Conservation (phyloP, 2,888 invertebrate genomes). For the Sepioteuthis lessoniana region DNA sequence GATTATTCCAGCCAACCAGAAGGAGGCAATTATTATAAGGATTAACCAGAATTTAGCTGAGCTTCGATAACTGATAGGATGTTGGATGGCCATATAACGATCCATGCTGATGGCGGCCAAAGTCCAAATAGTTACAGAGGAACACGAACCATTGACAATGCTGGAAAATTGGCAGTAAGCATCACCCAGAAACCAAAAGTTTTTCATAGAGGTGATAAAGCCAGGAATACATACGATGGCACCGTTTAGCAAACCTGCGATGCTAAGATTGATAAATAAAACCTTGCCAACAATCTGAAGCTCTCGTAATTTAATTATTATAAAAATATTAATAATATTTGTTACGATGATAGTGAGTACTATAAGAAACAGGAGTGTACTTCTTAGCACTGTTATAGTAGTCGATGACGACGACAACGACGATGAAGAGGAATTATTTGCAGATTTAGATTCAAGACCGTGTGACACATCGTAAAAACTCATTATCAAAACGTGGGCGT, state of each 20-base stretch:
- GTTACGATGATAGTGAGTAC: too few relatives aligned
- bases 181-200: constrained; percentile 58
- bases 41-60: not conserved
- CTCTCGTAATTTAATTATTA: too few relatives aligned
- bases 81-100: constrained; percentile 58
- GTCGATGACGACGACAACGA: too few relatives aligned
- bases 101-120: constrained; percentile 59
- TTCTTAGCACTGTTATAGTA: too few relatives aligned
- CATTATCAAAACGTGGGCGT: too few relatives aligned
- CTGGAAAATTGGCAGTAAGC: constrained; percentile 60
- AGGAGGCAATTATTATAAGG: constrained; percentile 49
- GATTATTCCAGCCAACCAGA: not conserved
- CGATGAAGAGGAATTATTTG: too few relatives aligned
- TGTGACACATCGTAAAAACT: too few relatives aligned
- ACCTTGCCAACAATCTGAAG: too few relatives aligned
- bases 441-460: too few relatives aligned
- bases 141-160: constrained; percentile 56
- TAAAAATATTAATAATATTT: too few relatives aligned
- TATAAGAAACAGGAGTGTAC: too few relatives aligned
- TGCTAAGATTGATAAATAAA: too few relatives aligned
- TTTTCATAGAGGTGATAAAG: constrained; percentile 53
- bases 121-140: constrained; percentile 60
- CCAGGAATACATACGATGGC: constrained; percentile 57
- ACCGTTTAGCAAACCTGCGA: constrained; percentile 58
- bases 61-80: constrained; percentile 54